phyloP scores from a whole-genome alignment of 2,797 vertebrate genomes.

The Chromobotia macracanthus region DNA sequence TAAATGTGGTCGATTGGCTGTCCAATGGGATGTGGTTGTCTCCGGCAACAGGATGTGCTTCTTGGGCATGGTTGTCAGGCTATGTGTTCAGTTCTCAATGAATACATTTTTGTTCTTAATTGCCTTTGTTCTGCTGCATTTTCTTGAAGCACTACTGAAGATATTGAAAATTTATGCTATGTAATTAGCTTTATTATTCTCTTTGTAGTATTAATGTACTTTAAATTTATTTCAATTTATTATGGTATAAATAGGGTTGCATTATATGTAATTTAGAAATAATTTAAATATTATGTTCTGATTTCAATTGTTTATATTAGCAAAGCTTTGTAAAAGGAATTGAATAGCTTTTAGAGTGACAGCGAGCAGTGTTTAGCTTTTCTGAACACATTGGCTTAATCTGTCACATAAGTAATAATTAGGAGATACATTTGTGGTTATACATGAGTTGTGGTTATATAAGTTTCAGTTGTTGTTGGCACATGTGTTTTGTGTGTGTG shows the following conservation, averaged over 20 bases:
- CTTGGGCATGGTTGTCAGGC: background rate
- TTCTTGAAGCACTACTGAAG: background rate
- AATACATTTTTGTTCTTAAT: conserved; percentile 22
- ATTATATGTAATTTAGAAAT: conserved; percentile 25
- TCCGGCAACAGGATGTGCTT: background rate
- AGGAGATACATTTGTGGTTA: no score
- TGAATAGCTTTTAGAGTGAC: conserved; percentile 64
- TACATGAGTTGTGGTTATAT: no score
- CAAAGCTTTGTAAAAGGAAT: conserved; percentile 58
- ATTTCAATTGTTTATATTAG: conserved; percentile 53
- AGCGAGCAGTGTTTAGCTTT: conserved; percentile 55
- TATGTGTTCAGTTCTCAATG: background rate
- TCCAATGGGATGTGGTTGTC: background rate
- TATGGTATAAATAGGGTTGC: conserved; percentile 10
- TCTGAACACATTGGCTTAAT: conserved; percentile 64
- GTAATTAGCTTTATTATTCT: conserved; percentile 15
- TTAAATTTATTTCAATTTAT: conserved; percentile 35
- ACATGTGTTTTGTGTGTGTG: no score
- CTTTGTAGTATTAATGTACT: conserved; percentile 39
- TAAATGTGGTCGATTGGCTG: conserved; percentile 25
- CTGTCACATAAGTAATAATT: no score
- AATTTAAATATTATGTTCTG: conserved; percentile 5
- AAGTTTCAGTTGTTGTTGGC: no score
- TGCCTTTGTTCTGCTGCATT: background rate
- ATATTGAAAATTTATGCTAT: conserved; percentile 23